These are phyloP conservation scores for Pelusios castaneus DNA, from an alignment of 2,113 vertebrate species.

Conservation along the genomic window DNA sequence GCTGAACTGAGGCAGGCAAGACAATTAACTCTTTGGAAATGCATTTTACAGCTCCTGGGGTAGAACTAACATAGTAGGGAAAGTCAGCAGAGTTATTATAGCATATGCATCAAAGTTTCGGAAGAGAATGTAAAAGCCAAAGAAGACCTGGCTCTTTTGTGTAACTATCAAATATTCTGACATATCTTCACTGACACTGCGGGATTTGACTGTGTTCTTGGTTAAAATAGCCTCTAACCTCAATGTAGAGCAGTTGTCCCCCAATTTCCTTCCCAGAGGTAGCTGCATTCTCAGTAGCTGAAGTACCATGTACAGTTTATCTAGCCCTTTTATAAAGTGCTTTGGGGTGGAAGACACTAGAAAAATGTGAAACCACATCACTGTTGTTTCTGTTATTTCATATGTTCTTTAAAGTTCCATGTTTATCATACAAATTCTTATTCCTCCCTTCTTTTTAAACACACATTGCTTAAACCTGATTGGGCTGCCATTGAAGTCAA, in stretches of 20 bases:
- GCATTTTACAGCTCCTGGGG: conserved; percentile 7
- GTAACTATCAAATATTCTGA: neutral
- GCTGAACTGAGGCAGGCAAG: conserved; percentile 23
- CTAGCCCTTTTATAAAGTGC: neutral
- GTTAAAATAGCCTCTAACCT: neutral
- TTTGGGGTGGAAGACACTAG: neutral
- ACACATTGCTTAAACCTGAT: neutral
- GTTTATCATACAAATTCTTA: neutral
- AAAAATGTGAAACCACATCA: neutral
- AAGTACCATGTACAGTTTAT: neutral
- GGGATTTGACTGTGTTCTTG: neutral
- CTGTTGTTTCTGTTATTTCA: neutral
- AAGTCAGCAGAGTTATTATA: neutral
- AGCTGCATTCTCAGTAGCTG: neutral
- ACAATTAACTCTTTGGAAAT: conserved; percentile 32
- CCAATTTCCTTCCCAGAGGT: neutral
- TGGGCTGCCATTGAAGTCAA: neutral
- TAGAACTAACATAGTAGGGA: neutral
- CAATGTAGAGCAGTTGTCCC: neutral
- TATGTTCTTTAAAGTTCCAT: neutral
- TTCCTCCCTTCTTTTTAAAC: neutral
- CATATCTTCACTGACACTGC: neutral
- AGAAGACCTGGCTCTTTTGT: neutral
- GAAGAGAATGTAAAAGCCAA: neutral
- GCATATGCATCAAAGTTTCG: neutral